Base-by-base conservation (phyloP, 2,113 vertebrate species). In the Alligator sinensis region DNA sequence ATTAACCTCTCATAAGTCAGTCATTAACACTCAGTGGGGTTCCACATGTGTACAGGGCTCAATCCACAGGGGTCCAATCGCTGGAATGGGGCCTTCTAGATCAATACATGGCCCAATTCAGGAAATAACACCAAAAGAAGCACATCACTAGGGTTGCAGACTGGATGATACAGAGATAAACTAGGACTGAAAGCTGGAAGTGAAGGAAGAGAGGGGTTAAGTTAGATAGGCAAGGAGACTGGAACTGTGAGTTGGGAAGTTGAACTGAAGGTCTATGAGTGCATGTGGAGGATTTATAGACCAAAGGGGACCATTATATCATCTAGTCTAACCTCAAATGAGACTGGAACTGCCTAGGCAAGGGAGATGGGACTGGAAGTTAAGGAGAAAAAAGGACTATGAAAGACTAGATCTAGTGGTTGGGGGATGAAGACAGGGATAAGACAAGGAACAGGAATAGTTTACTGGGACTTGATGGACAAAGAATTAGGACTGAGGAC, bases 41-140 rank as follows among this genome's bases (percentile, higher is more conserved):
- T 64, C 13, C 47, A 74, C 27, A 28, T n/a, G 11, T 24, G n/a
- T n/a, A n/a, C 14, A 9, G 11, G 27, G 81, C 59, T 68, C 68
- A 57, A 87, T 60, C 77, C 78, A 60, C 84, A 92, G 66, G 86
- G 90, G 80, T 60, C 30, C 66, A 82, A 82, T n/a, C 75, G 57
- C 57, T 60, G n/a, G 57, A 59, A 86, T 34, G 28, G 34, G 27
- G 6, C 34, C 68, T 74, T 74, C 21, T 22, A 74, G 70, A 24
- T 47, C 34, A 82, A n/a, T 0, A 2, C 18, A 6, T 11, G 11
- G 62, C 5, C n/a, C 11, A 1, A n/a, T 82, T 74, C 55, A 57
- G 72, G 10, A 77, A 63, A 86, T 47, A n/a, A 22, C 27, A 58
- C 82, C 47, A 62, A 17, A 28, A 14, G 27, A 4, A 19, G 27